Base-by-base conservation (phyloP, 1,140 invertebrate genomes). In the Listronotus bonariensis region DNA sequence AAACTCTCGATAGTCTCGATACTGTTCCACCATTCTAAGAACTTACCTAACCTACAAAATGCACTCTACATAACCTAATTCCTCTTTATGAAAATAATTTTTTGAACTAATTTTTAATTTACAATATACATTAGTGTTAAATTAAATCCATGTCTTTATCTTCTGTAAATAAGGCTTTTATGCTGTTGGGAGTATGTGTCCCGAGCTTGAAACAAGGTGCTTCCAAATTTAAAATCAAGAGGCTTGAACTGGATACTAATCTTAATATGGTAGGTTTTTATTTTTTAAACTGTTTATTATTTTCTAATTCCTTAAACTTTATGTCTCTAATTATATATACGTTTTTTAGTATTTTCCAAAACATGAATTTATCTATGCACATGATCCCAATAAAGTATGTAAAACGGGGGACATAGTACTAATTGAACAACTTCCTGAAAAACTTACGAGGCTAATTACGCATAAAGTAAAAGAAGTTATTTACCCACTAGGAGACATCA, bases 361-460 rank as follows among this genome's bases (percentile, higher is more conserved):
- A 76, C 81, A 87, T 68, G 82, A 88, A 46, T 86, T 85, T 62
- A 79, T 87, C 57, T 91, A 88, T 75, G 91, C 89, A 32, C 81
- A 90, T 74, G 92, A 95, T 83, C 89, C 91, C 4, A 73, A 87
- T 0, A 87, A 89, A 71, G 71, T 83, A 20, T 92, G 90, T 73
- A 93, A 93, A 82, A 83, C 86, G 34, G 92, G 92, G 9, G 92
- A 95, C 75, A 83, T 91, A 40, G 90, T 93, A 14, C 78, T 95
- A 42, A 87, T 94, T 68, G 82, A 92, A 77, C 82, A 85, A 67
- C 77, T 95, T 31, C 86, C 88, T 10, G 74, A 87, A 57, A 89
- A 87, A 77, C 65, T 92, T 56, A 91, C 91, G 0, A 86, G 86
- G 49, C 77, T 91, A 11, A 91, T 95, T 4, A 88, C 89, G 7